Conservation (phyloP, 1,140 invertebrate species). For the Euura saliciscinereae region DNA sequence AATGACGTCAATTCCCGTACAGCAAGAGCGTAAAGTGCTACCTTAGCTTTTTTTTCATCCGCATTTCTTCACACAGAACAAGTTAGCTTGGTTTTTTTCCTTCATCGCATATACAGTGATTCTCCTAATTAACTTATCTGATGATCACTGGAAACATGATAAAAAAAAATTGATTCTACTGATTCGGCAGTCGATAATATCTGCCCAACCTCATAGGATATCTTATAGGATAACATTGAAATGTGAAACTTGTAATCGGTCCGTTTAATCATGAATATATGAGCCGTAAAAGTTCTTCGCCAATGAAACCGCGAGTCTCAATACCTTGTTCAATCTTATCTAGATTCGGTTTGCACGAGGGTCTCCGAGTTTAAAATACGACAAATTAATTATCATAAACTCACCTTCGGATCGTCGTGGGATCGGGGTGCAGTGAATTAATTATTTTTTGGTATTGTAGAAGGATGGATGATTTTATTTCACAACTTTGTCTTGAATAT, state of each 20-base stretch:
- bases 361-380: neutral
- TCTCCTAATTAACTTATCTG: neutral
- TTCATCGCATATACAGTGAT: no score
- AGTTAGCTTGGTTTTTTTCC: no score
- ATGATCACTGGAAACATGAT: neutral
- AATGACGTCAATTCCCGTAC: neutral
- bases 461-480: neutral
- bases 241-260: neutral
- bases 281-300: neutral
- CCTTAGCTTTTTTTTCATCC: no score
- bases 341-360: neutral
- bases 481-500: constrained; percentile 23
- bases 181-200: neutral
- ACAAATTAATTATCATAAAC: no score
- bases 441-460: neutral
- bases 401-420: no score
- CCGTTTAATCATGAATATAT: neutral
- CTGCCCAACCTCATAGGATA: neutral
- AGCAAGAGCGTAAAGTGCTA: no score
- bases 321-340: neutral
- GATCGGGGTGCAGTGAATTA: no score
- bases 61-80: no score
- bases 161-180: neutral
- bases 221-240: neutral
- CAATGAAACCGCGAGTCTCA: neutral